Evolutionary conservation across 2,797 vertebrate genomes (phyloP).

Genomic region (Onychomys leucogaster): DNA sequence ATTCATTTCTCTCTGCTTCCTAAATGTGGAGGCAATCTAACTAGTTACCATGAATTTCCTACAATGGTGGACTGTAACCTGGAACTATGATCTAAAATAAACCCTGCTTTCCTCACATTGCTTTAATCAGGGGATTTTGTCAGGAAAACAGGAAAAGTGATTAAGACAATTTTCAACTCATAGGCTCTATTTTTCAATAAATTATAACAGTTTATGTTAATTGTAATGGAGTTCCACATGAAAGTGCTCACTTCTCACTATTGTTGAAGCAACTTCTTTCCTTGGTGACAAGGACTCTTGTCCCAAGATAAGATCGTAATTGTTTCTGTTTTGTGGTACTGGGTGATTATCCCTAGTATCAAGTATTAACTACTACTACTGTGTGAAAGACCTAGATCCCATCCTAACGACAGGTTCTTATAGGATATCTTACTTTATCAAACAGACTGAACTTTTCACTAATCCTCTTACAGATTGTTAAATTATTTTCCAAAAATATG

Average conservation of each 20-base stretch:
- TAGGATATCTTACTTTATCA: not conserved
- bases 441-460: not conserved
- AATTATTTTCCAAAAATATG: slow-evolving; percentile 1
- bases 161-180: not conserved
- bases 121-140: not conserved
- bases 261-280: not conserved
- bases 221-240: not conserved
- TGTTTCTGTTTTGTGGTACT: not conserved
- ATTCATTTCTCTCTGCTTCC: not conserved
- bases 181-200: not conserved
- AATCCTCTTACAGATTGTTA: not conserved
- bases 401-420: not conserved
- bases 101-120: not conserved
- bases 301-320: not conserved
- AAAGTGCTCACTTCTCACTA: not conserved
- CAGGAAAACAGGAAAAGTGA: not conserved
- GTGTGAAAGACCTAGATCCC: not conserved
- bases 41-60: too few relatives aligned
- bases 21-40: not conserved
- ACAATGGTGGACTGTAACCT: not conserved
- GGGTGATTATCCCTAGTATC: not conserved
- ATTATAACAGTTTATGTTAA: not conserved
- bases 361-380: not conserved
- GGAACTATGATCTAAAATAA: not conserved
- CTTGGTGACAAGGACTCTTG: not conserved